phyloP scores from a whole-genome alignment of 2,797 vertebrate species.

The Carduelis carduelis region DNA sequence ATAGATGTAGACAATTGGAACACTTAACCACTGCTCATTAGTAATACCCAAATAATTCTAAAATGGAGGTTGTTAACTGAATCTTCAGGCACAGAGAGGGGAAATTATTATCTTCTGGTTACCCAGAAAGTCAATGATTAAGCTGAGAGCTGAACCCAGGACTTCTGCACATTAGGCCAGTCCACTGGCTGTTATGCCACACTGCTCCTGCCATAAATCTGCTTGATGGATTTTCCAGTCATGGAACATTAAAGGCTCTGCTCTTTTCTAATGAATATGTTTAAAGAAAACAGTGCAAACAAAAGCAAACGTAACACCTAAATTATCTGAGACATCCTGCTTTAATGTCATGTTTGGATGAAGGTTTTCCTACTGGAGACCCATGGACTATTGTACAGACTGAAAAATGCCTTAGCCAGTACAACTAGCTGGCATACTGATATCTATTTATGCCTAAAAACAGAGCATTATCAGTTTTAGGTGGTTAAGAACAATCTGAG shows the following conservation, averaged over 20 bases:
- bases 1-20: not conserved
- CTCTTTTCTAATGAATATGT: slow-evolving; percentile 51
- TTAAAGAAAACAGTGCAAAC: slow-evolving; percentile 59
- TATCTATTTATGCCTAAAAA: slow-evolving; percentile 73
- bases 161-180: slow-evolving; percentile 31
- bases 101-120: slow-evolving; percentile 37
- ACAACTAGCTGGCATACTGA: slow-evolving; percentile 77
- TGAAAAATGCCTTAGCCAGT: slow-evolving; percentile 79
- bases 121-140: slow-evolving; percentile 52
- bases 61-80: not conserved
- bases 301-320: slow-evolving; percentile 47
- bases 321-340: slow-evolving; percentile 23
- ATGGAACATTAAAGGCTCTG: slow-evolving; percentile 58
- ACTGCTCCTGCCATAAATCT: slow-evolving; percentile 41
- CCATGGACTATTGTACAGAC: slow-evolving; percentile 57
- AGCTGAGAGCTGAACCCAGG: slow-evolving; percentile 27
- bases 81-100: not conserved
- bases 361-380: slow-evolving; percentile 49
- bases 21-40: not conserved
- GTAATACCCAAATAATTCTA: not conserved
- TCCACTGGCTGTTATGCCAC: slow-evolving; percentile 43
- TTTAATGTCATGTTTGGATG: slow-evolving; percentile 26
- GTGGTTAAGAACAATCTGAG: slow-evolving; percentile 80
- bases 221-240: slow-evolving; percentile 58
- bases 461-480: slow-evolving; percentile 83